Conservation (phyloP, 1,140 invertebrate genomes). For the Bombus superbus region DNA sequence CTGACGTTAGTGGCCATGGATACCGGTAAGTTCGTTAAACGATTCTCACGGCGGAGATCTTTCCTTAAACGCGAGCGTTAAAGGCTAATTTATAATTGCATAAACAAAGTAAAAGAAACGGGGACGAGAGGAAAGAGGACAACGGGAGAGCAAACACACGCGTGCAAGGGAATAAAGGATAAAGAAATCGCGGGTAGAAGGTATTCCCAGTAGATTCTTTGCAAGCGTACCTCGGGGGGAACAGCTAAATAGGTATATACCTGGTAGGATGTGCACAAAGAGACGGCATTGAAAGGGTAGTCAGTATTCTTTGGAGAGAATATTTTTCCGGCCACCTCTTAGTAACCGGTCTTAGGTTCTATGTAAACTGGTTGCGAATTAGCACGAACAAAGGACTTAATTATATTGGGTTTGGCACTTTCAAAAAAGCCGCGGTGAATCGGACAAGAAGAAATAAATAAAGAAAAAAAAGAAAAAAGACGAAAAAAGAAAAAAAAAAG, state of each 20-base stretch:
- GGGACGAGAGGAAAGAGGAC: neutral
- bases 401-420: slow-evolving; percentile 44
- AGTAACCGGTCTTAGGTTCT: slow-evolving; percentile 46
- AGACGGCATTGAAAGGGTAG: slow-evolving; percentile 50
- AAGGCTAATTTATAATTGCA: slow-evolving; percentile 21
- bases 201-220: slow-evolving; percentile 23
- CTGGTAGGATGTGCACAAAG: slow-evolving; percentile 45
- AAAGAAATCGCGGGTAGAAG: slow-evolving; percentile 21
- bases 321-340: slow-evolving; percentile 52
- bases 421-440: slow-evolving; percentile 13
- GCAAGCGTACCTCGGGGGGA: slow-evolving; percentile 8
- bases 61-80: neutral
- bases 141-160: neutral
- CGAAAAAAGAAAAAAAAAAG: neutral
- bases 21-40: slow-evolving; percentile 87
- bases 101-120: no score
- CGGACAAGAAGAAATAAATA: neutral
- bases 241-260: slow-evolving; percentile 55
- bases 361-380: slow-evolving; percentile 64
- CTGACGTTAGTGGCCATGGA: slow-evolving; percentile 95
- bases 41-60: neutral
- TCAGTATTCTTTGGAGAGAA: slow-evolving; percentile 47
- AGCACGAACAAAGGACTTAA: slow-evolving; percentile 59
- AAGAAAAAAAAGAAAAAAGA: no score
- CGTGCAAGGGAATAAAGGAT: neutral